Evolutionary conservation across 2,888 invertebrate species (phyloP), one percentile per base, ranked within the genome.

Genomic region (Agriopis leucophaearia): DNA sequence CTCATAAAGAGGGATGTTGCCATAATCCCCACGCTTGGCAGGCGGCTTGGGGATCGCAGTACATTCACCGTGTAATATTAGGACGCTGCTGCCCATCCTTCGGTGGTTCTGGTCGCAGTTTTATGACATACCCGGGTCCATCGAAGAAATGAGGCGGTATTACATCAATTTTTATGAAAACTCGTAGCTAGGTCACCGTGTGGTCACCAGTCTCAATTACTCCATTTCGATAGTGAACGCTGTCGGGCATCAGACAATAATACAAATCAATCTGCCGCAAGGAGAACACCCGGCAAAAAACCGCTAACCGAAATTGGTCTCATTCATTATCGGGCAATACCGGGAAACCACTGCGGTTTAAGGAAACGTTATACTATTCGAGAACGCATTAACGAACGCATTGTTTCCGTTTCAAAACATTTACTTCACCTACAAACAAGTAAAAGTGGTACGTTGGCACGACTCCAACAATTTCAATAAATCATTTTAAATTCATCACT

Each of bases 301-400:
- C 89, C 88, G 87, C 88, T 89, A 89, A 86, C 86, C 87, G 86
- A 90, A 91, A 87, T 87, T 87, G 80, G 86, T 82, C 83, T 87
- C 87, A 88, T 90, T 90, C 86, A 88, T 87, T 89, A 87, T 81
- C 78, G 64, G 36, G 64, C 61, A 51, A 47, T 64, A 69, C 60
- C 64, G 72, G 78, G 80, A 79, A 87, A 45, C 79, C 82, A 75
- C 83, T 88, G 89, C 84, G 89, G 90, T 89, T 88, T 87, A 88
- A 89, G 88, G 84, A 88, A 91, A 89, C 62, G 64, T 58, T 69
- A 69, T 57, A 61, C 52, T 36, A 40, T 55, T 47, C 52, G 52
- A 61, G 51, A 62, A 61, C 50, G 55, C 69, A 50, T 58, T 60
- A 51, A 51, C 57, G 57, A 61, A 64, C 65, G 36, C 62, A 66